phyloP scores from a whole-genome alignment of 2,888 invertebrate species.

The Bellardia bayeri region DNA sequence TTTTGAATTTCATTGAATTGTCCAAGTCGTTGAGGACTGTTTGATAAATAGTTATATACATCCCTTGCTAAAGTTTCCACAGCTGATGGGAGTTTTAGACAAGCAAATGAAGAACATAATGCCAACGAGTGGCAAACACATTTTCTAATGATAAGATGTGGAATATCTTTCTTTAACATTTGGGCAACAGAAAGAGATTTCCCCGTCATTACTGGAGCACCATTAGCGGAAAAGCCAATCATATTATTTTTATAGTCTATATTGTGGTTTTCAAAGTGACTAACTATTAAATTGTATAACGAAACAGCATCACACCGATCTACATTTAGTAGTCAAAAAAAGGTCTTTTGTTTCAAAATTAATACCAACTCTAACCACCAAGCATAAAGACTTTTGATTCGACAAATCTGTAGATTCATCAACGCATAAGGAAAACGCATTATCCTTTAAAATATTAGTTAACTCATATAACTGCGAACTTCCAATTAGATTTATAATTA shows the following conservation, averaged over 20 bases:
- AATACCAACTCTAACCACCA: slow-evolving; percentile 27
- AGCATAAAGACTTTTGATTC: slow-evolving; percentile 17
- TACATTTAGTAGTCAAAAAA: slow-evolving; percentile 48
- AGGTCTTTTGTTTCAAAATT: slow-evolving; percentile 43
- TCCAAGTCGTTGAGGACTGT: slow-evolving; percentile 75
- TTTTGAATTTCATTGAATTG: slow-evolving; percentile 33
- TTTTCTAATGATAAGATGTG: too few relatives aligned
- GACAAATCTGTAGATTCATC: slow-evolving; percentile 31
- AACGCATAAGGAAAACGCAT: slow-evolving; percentile 26
- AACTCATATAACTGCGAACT: background rate
- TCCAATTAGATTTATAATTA: slow-evolving; percentile 35
- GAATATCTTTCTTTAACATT: too few relatives aligned
- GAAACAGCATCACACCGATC: slow-evolving; percentile 65
- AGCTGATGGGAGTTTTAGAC: too few relatives aligned
- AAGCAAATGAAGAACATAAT: too few relatives aligned
- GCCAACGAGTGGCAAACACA: too few relatives aligned
- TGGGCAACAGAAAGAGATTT: too few relatives aligned
- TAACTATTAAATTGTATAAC: too few relatives aligned
- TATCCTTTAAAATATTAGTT: slow-evolving; percentile 9
- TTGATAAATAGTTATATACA: slow-evolving; percentile 75
- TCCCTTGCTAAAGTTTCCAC: too few relatives aligned
- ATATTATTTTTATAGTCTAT: too few relatives aligned
- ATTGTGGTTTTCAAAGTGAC: too few relatives aligned
- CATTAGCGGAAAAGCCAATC: too few relatives aligned
- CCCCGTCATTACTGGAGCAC: too few relatives aligned